A percentile compares a stretch with the other conserved stretches of the same genome.
Conservation (phyloP, 2,797 vertebrate genomes). For the Heteromormyrus szaboi region DNA sequence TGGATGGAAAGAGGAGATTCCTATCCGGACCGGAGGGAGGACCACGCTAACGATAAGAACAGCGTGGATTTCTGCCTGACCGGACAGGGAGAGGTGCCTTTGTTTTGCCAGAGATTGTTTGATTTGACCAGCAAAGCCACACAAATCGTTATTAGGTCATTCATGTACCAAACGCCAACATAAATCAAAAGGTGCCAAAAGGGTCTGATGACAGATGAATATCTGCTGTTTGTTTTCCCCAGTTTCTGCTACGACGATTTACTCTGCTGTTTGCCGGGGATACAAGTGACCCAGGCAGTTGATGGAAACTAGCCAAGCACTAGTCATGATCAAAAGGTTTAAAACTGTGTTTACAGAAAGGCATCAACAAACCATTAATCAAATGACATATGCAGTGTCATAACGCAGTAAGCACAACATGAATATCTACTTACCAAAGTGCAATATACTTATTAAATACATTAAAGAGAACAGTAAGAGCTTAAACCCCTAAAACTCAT, state of each 20-base stretch:
- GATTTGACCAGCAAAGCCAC: background rate
- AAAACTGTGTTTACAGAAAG: background rate
- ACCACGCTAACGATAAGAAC: background rate
- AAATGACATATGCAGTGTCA: background rate
- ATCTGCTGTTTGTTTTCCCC: background rate
- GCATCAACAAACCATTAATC: background rate
- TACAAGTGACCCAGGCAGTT: background rate
- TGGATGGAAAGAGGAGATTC: conserved; percentile 21
- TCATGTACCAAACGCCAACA: background rate
- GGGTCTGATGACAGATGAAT: background rate
- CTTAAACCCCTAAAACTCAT: background rate
- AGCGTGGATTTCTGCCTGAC: background rate
- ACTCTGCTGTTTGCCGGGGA: background rate
- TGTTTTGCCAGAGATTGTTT: background rate
- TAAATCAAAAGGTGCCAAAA: background rate
- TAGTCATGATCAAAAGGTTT: background rate
- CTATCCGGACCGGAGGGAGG: conserved; percentile 2
- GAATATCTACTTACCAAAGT: background rate
- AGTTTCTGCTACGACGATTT: background rate
- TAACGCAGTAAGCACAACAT: background rate
- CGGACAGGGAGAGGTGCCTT: background rate
- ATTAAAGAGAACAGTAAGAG: background rate
- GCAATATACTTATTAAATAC: background rate
- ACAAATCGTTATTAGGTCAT: background rate
- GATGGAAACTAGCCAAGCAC: background rate